Base-by-base conservation (phyloP, 2,888 invertebrate genomes). In the Lapara coniferarum region DNA sequence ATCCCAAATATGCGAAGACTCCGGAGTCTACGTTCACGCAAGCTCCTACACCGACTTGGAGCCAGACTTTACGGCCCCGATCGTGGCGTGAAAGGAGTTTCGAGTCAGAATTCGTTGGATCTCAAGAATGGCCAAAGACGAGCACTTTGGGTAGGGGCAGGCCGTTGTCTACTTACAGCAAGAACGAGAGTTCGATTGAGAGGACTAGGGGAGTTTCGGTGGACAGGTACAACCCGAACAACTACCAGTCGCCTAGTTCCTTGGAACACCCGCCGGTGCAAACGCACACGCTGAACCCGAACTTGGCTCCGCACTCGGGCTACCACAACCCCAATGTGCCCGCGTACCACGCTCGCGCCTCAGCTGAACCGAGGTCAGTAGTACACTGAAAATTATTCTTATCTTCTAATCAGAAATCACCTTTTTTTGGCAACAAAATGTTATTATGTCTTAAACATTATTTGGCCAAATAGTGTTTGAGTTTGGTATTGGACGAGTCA, bases 221-320 rank as follows among this genome's bases (percentile, higher is more conserved):
- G 55, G 93, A 93, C 73, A 85, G 93, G 73, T 93, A 93, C 79
- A 93, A 93, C 74, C 92, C 93, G 1, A 90, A 84, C 72, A 90
- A 78, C 75, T 94, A 94, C 77, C 89, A 91, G 70, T 81, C 92
- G 12, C 92, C 92, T 19, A 74, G 85, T n/a, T 76, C 85, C 10
- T 83, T 87, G 46, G 92, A 91, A 70, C 91, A 93, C 72, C 88
- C 90, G 0, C 92, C 93, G 0, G 94, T 93, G 70, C 94, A 91
- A 75, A 87, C 91, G 71, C 94, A 94, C 74, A 93, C 93, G 3
- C 84, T 94, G 81, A 92, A 92, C 82, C 94, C 90, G n/a, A 90
- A 85, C 71, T 89, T 90, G 79, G 92, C 91, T 85, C 95, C 89
- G 81, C 95, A 88, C 80, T 19, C 63, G 19, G 46, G 59, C 46